Base-by-base conservation (phyloP, 2,888 invertebrate genomes). In the Cristatella mucedo region DNA sequence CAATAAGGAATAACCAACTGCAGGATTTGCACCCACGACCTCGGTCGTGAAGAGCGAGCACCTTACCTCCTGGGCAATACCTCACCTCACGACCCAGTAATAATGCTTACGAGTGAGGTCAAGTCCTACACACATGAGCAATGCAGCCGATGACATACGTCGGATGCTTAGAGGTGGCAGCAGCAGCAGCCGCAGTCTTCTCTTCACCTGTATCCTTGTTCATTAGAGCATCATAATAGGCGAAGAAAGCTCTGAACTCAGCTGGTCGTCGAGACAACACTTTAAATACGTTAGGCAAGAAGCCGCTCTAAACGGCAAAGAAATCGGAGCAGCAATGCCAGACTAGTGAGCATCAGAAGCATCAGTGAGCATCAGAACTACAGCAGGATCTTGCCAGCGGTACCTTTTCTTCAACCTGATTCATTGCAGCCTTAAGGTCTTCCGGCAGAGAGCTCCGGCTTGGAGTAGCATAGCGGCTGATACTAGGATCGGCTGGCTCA, bases 211-310 rank as follows among this genome's bases (percentile, higher is more conserved):
- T 29, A n/a, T 44, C 40, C 11, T 50, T 45, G 7, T 40, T 46
- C 57, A 58, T 56, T 1, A 57, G 49, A 21, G 45, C 46, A 44
- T 55, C 53, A 42, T 56, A 50, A 38, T 55, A 57, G 15, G 46
- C 37, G 11, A 58, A 43, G 44, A 58, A 58, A 4, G 51, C 50
- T 36, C 52, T 40, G 24, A 55, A 45, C 32, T 57, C 58, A 30
- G 50, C 54, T 13, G 55, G 58, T 41, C 55, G 44, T 41, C 53
- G 49, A 0, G 55, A 46, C 41, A 55, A 29, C 1, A 50, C 47
- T 34, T 44, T 46, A 26, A 54, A 53, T 2, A 56, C 56, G 48
- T 58, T 57, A 9, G 58, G 57, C 9, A 52, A 30, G 42, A 58
- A 58, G 3, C 53, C 53, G 21, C 49, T 33, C 56, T 56, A 48